Evolutionary conservation across 2,888 invertebrate genomes (phyloP), one percentile per base, ranked within the genome.

Genomic region (Chymomyza procnemis): DNA sequence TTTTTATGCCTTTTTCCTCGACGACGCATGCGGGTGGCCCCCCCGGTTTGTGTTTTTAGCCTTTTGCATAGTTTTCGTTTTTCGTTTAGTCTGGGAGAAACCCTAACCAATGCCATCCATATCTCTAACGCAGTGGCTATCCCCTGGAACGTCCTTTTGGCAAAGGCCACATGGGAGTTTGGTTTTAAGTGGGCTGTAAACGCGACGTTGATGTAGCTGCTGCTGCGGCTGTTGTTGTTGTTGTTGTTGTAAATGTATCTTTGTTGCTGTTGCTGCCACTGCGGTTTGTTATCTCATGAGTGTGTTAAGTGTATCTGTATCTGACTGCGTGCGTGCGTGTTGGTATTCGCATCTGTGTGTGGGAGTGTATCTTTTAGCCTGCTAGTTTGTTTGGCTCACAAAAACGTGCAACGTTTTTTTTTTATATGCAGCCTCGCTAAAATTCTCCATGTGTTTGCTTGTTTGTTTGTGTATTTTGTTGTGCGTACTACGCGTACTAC

Each of bases 151-250:
- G 34, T 12, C 34, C 34, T 12, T 6, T 12, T 41, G 34, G 12
- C 12, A 12, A 12, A 41, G 59, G 55, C 71, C 80, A 63, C 82
- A 65, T 67, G 80, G 86, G 85, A 84, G 82, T 86, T 84, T 71
- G 69, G 64, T 65, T 79, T 76, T 73, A 81, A 86, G 85, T 71
- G 85, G 74, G 78, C 66, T 79, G 78, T 81, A 81, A 86, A 81
- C 64, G 86, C 74, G 80, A 16, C 19, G 72, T 69, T 76, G 30
- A 67, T 71, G 50, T 41, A 41, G 34, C 34, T 26, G 26, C 54
- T 48, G 62, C 52, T 64, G 26, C 57, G 2, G 55, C 22, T 18
- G 21, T 21, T 48, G 62, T 54, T 64, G 26, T 61, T 48, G 62
- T 54, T 64, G 26, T 61, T n/a, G 55, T 55, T 18, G 21, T 21